Evolutionary conservation across 2,888 invertebrate genomes (phyloP).

Genomic region (Drosophila parthenogenetica): DNA sequence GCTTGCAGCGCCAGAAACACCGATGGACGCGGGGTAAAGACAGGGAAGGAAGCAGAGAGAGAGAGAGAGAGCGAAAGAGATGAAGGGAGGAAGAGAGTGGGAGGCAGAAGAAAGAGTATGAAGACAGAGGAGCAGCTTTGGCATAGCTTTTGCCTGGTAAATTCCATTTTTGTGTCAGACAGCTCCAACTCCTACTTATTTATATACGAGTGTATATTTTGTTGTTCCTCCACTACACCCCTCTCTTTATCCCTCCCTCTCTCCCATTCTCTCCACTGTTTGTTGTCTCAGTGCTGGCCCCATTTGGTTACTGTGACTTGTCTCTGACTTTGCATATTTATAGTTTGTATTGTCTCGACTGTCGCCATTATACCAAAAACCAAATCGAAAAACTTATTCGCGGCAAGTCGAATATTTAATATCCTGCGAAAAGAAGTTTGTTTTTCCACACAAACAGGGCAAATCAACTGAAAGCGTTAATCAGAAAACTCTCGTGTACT

Average conservation of each 20-base stretch:
- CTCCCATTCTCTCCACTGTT: background rate
- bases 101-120: background rate
- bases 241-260: background rate
- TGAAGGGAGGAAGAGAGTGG: background rate
- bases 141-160: constrained; percentile 43
- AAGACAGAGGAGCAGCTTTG: constrained; percentile 20
- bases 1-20: constrained; percentile 65
- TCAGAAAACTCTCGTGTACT: too few relatives aligned
- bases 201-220: constrained; percentile 16
- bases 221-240: background rate
- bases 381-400: constrained; percentile 16
- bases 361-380: constrained; percentile 24
- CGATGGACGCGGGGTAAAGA: background rate
- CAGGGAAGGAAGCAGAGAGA: background rate
- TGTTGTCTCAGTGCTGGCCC: constrained; percentile 1
- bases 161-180: constrained; percentile 61
- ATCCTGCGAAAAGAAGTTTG: background rate
- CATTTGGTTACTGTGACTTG: constrained; percentile 45
- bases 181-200: constrained; percentile 42
- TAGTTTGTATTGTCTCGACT: constrained; percentile 67
- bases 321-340: constrained; percentile 66
- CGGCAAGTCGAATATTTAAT: constrained; percentile 25
- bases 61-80: background rate
- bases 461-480: background rate
- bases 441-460: background rate